phyloP scores from a whole-genome alignment of 2,797 vertebrate species.

The Fistularia tabacaria region DNA sequence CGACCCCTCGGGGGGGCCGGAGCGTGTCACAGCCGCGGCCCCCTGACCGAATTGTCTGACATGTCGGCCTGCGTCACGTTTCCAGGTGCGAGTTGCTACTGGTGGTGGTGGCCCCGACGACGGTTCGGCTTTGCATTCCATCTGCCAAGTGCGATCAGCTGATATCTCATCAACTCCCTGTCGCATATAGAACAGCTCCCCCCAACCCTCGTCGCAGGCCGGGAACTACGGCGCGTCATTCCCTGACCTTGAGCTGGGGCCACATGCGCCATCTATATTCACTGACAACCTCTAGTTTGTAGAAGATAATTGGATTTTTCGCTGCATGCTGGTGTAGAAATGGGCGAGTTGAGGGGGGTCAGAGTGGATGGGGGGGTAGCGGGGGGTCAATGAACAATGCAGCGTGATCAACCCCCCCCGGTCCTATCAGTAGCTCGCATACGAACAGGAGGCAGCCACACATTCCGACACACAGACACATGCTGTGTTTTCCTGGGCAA shows the following conservation, averaged over 20 bases:
- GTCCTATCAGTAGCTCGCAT: slow-evolving; percentile 39
- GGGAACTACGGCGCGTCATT: slow-evolving; percentile 54
- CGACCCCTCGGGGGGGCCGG: no score
- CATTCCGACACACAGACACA: slow-evolving; percentile 46
- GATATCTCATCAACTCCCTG: slow-evolving; percentile 61
- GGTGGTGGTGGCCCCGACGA: no score
- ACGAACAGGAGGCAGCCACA: slow-evolving; percentile 46
- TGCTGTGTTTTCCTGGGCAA: slow-evolving; percentile 56
- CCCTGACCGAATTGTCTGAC: no score
- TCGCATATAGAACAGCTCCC: slow-evolving; percentile 55
- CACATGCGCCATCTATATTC: slow-evolving; percentile 70
- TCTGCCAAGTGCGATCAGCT: slow-evolving; percentile 52
- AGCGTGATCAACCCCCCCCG: slow-evolving; percentile 57
- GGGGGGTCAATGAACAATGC: slow-evolving; percentile 67
- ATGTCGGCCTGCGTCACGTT: no score
- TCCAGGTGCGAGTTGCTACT: no score
- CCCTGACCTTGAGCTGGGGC: slow-evolving; percentile 68
- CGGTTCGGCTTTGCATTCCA: slow-evolving; percentile 45
- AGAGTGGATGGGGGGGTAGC: slow-evolving; percentile 48
- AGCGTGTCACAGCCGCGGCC: no score
- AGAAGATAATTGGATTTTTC: slow-evolving; percentile 80
- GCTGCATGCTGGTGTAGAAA: slow-evolving; percentile 64
- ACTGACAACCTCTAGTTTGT: slow-evolving; percentile 72
- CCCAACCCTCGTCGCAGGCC: slow-evolving; percentile 19
- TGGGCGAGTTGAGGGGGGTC: slow-evolving; percentile 13